A percentile compares a stretch with the other conserved stretches of the same genome.
Conservation (phyloP, 2,888 invertebrate species). For the Mayetiola destructor region DNA sequence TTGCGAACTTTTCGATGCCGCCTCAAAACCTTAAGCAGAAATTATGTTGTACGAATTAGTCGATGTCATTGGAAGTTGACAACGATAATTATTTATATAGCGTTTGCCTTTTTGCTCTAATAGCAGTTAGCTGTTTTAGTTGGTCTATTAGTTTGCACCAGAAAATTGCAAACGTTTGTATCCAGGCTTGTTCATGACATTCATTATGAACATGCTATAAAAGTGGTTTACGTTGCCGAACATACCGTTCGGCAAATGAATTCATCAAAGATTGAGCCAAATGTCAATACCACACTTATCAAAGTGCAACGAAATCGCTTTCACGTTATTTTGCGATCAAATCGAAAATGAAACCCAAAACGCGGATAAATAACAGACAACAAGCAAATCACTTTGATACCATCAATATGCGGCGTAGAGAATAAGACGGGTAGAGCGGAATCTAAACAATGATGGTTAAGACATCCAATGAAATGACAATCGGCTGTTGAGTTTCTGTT, state of each 20-base stretch:
- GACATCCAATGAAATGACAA: background rate
- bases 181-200: no score
- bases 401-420: background rate
- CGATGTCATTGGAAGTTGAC: constrained; percentile 7
- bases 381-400: constrained; percentile 12
- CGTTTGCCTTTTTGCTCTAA: no score
- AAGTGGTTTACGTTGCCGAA: no score
- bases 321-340: background rate
- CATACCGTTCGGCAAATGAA: no score
- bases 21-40: constrained; percentile 6
- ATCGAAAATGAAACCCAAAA: background rate
- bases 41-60: constrained; percentile 14
- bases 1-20: no score
- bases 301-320: constrained; percentile 5
- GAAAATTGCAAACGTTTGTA: no score
- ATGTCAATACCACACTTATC: constrained; percentile 11
- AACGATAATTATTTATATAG: constrained; percentile 7
- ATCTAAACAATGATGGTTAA: constrained; percentile 8
- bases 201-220: no score
- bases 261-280: constrained; percentile 3
- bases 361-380: background rate
- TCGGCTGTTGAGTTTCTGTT: background rate
- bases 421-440: no score
- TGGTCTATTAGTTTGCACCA: no score
- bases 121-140: no score